These are phyloP conservation scores for Pelusios castaneus DNA, from an alignment of 2,113 vertebrate species.

Conservation along the genomic window DNA sequence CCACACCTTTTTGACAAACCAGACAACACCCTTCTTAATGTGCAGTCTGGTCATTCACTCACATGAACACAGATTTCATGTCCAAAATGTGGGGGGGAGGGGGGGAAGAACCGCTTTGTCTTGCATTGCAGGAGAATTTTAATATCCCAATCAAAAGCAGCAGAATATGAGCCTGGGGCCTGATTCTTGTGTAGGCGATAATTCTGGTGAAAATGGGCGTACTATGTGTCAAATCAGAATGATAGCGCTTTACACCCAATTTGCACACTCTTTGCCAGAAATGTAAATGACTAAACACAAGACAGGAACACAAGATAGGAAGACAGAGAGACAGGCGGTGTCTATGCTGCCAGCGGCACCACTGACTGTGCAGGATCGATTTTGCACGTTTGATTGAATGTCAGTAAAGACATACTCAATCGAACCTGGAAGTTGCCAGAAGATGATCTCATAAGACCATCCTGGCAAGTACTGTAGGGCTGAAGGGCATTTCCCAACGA, in stretches of 20 bases:
- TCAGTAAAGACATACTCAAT: too few species aligned
- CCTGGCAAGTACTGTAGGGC: too few species aligned
- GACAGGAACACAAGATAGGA: too few species aligned
- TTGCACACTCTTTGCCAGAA: background rate
- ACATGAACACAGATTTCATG: background rate
- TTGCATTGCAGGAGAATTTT: background rate
- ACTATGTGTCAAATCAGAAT: background rate
- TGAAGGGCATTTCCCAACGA: too few species aligned
- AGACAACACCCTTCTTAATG: background rate
- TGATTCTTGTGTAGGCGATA: background rate
- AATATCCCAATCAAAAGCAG: background rate
- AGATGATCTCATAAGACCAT: too few species aligned
- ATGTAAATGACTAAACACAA: background rate
- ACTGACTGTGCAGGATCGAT: too few species aligned
- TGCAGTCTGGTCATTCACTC: background rate
- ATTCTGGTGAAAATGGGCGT: background rate
- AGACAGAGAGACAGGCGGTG: background rate
- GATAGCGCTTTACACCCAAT: rapidly evolving
- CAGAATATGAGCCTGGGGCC: background rate
- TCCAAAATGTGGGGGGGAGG: too few species aligned
- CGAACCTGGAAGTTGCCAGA: too few species aligned
- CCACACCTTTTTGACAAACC: background rate
- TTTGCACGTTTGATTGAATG: too few species aligned
- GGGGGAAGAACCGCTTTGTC: too few species aligned
- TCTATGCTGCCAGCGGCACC: too few species aligned